These are phyloP conservation scores for Neolamprologus multifasciatus DNA, from an alignment of 2,797 vertebrate species.

Conservation along the genomic window DNA sequence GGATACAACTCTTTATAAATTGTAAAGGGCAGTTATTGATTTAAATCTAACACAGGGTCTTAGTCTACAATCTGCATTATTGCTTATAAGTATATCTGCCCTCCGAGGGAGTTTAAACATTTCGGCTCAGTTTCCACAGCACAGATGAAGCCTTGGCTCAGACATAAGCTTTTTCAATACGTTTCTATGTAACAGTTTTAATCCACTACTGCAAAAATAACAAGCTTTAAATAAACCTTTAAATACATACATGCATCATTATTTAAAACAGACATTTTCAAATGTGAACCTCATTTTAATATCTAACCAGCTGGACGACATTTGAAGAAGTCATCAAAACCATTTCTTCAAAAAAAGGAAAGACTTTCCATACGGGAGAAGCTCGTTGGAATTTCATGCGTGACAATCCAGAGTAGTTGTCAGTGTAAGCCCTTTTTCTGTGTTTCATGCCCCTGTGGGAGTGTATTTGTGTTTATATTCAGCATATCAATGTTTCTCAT, in stretches of 20 bases:
- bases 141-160: background rate
- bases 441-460: background rate
- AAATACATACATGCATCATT: background rate
- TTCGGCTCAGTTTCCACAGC: background rate
- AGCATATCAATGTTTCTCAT: background rate
- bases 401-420: background rate
- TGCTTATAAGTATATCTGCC: background rate
- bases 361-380: background rate
- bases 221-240: background rate
- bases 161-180: background rate
- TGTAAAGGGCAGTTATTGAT: background rate
- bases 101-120: background rate
- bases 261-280: background rate
- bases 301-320: rapidly evolving
- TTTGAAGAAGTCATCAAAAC: background rate
- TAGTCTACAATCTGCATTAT: background rate
- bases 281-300: background rate
- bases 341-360: background rate
- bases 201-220: background rate
- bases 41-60: rapidly evolving
- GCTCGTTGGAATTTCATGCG: background rate
- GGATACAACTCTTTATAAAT: background rate
- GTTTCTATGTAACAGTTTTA: rapidly evolving
- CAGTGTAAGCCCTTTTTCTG: background rate
- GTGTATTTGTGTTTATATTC: background rate